Evolutionary conservation across 2,888 invertebrate genomes (phyloP), one percentile per base, ranked within the genome.

Genomic region (Eugnorisma glareosa): DNA sequence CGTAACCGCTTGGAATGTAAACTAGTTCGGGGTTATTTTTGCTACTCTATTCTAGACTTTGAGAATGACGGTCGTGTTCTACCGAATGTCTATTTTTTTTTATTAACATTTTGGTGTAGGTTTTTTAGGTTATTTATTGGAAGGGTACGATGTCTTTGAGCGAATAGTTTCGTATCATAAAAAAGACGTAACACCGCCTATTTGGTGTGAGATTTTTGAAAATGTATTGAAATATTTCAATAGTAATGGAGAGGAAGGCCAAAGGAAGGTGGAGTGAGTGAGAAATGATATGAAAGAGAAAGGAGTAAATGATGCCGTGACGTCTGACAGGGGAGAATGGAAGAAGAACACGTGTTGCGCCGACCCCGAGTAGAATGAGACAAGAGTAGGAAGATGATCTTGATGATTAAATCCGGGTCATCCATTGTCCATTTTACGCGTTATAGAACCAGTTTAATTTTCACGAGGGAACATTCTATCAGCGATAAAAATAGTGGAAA

Each of bases 1-100:
- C 95, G 95, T 93, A 92, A 92, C 89, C 35, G 40, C 71, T 83
- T 77, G 94, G 96, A 94, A 96, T 96, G 93, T 93, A 91, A 92
- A 93, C 93, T 92, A 93, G 92, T 91, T 90, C 90, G 87, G 54
- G 69, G 90, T 86, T 94, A 94, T 95, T 94, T 94, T 90, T 84
- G 92, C 71, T 66, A 86, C 87, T 86, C 90, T 92, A 91, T 91
- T 92, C 91, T 91, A 89, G 90, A 91, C 91, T 90, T 89, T 86
- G 85, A 87, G 75, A 90, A 90, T 87, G 79, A 86, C 89, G 90
- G 88, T 86, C 86, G 89, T 89, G 87, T 80, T 78, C 79, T 57
- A 75, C 70, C 69, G 61, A 75, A 80, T 68, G 24, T 75, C 83
- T 84, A 86, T 88, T 88, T 87, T 88, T 88, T 88, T 86, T 88